A percentile compares a stretch with the other conserved stretches of the same genome.
Conservation (phyloP, 2,113 vertebrate species). For the Microcebus tavaratra region DNA sequence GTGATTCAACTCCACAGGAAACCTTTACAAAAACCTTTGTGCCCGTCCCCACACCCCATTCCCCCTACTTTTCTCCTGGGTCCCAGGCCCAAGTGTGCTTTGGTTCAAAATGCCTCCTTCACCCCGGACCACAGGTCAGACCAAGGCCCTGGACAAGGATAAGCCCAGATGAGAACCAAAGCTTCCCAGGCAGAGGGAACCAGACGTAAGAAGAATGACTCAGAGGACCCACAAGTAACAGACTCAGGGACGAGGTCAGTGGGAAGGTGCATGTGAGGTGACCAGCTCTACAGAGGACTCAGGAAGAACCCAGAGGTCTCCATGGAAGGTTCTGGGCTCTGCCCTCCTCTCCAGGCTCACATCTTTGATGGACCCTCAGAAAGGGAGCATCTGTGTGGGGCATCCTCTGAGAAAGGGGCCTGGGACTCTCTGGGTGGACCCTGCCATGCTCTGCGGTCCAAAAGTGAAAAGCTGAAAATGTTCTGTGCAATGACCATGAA, state of each 20-base stretch:
- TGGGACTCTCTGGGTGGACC: background rate
- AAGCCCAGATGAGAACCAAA: background rate
- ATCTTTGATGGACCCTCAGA: background rate
- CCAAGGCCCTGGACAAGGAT: background rate
- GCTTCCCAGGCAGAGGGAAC: background rate
- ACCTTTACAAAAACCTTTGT: slow-evolving; percentile 93
- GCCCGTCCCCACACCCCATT: background rate
- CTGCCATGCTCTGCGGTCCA: background rate
- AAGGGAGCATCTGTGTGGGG: background rate
- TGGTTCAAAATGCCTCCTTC: background rate
- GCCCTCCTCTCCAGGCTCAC: fast-evolving
- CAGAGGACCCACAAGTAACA: background rate
- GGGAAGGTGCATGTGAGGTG: fast-evolving
- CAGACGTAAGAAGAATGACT: background rate
- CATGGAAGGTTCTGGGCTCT: background rate
- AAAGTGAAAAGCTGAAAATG: background rate
- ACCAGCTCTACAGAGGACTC: background rate
- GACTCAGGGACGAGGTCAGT: background rate
- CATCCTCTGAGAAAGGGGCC: background rate
- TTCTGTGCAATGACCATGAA: fast-evolving
- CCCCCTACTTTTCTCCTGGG: background rate
- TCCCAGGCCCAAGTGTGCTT: background rate
- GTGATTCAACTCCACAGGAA: slow-evolving; percentile 87
- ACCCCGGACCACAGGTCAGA: background rate
- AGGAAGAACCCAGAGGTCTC: background rate